Conservation (phyloP, 2,113 vertebrate genomes). For the Oreochromis tanganicae region DNA sequence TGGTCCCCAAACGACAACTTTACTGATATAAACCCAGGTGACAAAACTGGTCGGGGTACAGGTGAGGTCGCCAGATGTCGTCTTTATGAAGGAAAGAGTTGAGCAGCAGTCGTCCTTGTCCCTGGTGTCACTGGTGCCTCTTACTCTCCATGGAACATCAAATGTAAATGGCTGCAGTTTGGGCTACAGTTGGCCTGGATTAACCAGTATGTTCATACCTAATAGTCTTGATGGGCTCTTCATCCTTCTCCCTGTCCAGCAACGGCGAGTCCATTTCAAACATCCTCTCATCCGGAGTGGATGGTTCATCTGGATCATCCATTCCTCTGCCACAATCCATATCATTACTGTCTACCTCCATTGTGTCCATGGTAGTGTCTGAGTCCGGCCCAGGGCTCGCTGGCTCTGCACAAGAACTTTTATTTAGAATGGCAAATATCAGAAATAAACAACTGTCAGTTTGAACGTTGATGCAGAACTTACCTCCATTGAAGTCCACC, state of each 20-base stretch:
- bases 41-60: not conserved
- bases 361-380: conserved; percentile 94
- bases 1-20: not conserved
- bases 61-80: not conserved
- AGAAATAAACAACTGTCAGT: not conserved
- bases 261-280: conserved; percentile 90
- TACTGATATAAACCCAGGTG: not conserved
- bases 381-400: conserved; percentile 86
- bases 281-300: conserved; percentile 93
- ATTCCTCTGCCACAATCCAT: conserved; percentile 81
- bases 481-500: conserved; percentile 94
- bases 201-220: conserved; percentile 69
- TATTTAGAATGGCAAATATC: not conserved
- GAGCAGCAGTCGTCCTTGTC: not conserved
- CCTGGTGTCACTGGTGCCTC: not conserved
- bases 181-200: not conserved
- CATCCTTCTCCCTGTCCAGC: conserved; percentile 88
- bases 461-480: not conserved
- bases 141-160: not conserved
- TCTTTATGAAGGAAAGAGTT: not conserved
- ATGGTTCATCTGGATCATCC: conserved; percentile 87
- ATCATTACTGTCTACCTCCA: conserved; percentile 92
- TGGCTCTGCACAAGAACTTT: conserved; percentile 75
- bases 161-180: not conserved
- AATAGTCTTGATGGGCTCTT: conserved; percentile 89